phyloP scores from a whole-genome alignment of 2,113 vertebrate genomes.

The Taurulus bubalis region DNA sequence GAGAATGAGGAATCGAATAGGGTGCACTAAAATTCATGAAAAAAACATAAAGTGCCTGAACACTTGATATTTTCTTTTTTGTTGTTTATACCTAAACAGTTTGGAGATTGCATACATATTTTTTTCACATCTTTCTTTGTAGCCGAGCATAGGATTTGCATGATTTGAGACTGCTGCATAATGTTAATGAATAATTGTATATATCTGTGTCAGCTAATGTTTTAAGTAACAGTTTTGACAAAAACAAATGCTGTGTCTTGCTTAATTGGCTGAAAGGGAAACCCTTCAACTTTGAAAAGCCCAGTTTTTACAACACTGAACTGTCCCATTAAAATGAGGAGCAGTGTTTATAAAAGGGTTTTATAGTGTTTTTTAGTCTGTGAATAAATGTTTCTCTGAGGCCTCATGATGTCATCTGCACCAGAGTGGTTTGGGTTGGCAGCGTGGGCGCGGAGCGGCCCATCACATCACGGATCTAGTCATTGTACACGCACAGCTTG shows the following conservation, averaged over 20 bases:
- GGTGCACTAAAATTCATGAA: constrained; percentile 1
- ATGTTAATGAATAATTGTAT: neutral
- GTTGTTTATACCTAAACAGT: neutral
- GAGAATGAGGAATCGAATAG: neutral
- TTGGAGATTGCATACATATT: neutral
- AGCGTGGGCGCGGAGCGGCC: neutral
- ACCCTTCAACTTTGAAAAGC: neutral
- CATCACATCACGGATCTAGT: constrained; percentile 61
- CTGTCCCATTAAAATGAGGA: too few relatives aligned
- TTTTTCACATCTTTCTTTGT: neutral
- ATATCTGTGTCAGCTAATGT: neutral
- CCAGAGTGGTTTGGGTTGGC: neutral
- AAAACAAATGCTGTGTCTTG: neutral
- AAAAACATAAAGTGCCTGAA: neutral
- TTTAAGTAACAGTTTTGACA: neutral
- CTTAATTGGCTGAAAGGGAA: neutral
- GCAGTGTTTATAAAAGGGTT: neutral
- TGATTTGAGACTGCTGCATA: neutral
- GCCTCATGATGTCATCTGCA: neutral
- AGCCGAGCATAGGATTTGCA: neutral
- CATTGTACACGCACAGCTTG: constrained; percentile 64
- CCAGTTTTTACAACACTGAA: neutral
- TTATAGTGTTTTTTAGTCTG: neutral
- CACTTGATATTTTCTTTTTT: constrained; percentile 10
- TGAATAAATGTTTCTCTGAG: neutral